A percentile compares a stretch with the other conserved stretches of the same genome.
Conservation (phyloP, 1,140 invertebrate species). For the Forficula auricularia region DNA sequence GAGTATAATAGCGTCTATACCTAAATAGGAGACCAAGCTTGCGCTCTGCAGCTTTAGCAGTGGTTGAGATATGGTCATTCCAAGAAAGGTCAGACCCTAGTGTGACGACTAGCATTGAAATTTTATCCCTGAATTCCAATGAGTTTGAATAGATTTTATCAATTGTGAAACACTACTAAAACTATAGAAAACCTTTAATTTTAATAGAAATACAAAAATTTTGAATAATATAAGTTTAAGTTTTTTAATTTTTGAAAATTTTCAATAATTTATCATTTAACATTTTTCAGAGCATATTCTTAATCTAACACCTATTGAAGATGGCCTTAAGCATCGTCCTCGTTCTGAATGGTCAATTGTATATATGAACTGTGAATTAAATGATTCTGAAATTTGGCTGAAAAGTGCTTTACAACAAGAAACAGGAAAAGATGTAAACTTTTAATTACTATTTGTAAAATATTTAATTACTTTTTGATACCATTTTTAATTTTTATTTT, state of each 20-base stretch:
- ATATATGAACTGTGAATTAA: constrained; percentile 84
- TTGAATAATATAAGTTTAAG: not conserved
- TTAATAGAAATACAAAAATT: not conserved
- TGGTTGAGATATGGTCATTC: no score
- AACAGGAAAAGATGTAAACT: constrained; percentile 15
- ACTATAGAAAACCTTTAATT: no score
- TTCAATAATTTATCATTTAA: constrained; percentile 5
- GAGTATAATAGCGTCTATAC: no score
- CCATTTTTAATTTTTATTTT: not conserved
- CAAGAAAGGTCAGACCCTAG: no score
- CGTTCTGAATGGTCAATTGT: constrained; percentile 78
- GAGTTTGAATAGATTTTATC: no score
- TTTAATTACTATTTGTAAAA: not conserved
- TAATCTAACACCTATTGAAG: constrained; percentile 53
- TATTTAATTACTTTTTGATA: not conserved
- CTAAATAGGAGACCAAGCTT: no score
- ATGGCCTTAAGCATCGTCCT: constrained; percentile 71
- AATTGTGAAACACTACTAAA: no score
- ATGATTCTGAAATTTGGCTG: constrained; percentile 78
- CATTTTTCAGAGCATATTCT: constrained; percentile 49
- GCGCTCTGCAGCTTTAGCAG: no score
- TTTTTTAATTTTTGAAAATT: not conserved
- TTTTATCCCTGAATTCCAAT: no score
- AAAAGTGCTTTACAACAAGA: constrained; percentile 58
- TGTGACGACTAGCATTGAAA: no score